Evolutionary conservation across 1,140 invertebrate species (phyloP).

Genomic region (Mycetomoellerius zeteki): DNA sequence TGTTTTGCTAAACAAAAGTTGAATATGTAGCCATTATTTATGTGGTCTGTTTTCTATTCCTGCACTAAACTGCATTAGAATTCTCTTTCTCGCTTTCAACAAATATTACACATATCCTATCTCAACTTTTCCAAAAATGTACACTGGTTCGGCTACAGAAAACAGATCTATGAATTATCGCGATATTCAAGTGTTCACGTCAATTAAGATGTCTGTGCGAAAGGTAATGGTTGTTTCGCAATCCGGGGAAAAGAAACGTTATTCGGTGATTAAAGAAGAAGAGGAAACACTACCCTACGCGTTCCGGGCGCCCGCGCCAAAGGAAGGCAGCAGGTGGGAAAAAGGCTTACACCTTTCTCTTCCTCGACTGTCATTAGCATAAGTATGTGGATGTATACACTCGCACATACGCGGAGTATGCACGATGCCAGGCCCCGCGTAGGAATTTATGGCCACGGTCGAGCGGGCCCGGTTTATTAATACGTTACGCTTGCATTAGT

Average conservation of each 20-base stretch:
- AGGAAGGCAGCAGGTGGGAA: slow-evolving; percentile 82
- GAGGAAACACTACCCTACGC: slow-evolving; percentile 18
- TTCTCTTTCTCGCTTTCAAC: too few species aligned
- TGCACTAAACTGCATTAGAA: too few species aligned
- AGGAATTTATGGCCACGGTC: slow-evolving; percentile 81
- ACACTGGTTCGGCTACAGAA: too few species aligned
- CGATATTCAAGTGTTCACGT: background rate
- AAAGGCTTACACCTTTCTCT: slow-evolving; percentile 83
- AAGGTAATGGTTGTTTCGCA: slow-evolving; percentile 57
- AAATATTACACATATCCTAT: too few species aligned
- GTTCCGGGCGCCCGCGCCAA: slow-evolving; percentile 45
- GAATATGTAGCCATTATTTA: too few species aligned
- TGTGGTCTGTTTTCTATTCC: too few species aligned
- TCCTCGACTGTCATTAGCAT: slow-evolving; percentile 83
- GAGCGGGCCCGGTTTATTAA: slow-evolving; percentile 83
- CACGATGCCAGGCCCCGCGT: slow-evolving; percentile 63
- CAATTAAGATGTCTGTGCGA: slow-evolving; percentile 68
- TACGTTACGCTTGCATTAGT: slow-evolving; percentile 86
- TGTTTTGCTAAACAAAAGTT: slow-evolving; percentile 1
- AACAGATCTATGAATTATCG: too few species aligned
- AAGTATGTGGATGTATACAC: slow-evolving; percentile 82
- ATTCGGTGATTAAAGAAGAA: background rate
- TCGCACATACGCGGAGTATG: slow-evolving; percentile 67
- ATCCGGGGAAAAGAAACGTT: slow-evolving; percentile 21
- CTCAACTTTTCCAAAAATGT: too few species aligned